A percentile compares a stretch with the other conserved stretches of the same genome.
phyloP scores from a whole-genome alignment of 1,140 invertebrate species.

The Neoseiulus cucumeris region DNA sequence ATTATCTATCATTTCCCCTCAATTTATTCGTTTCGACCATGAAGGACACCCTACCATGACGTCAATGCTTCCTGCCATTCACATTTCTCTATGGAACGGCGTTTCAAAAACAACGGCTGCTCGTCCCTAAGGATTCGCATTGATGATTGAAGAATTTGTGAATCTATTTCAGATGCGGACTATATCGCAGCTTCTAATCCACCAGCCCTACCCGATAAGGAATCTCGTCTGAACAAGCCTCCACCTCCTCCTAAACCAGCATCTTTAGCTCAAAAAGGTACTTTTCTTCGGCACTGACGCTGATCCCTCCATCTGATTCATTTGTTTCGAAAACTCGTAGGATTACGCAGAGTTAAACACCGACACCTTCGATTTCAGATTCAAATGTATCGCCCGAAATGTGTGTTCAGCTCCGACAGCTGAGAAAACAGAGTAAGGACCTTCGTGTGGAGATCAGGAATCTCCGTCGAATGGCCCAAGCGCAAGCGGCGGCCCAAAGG shows the following conservation, averaged over 20 bases:
- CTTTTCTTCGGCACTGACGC: background rate
- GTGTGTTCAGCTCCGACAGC: constrained; percentile 55
- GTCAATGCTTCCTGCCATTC: no score
- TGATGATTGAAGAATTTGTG: no score
- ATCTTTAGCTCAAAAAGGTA: constrained; percentile 43
- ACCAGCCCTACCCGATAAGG: background rate
- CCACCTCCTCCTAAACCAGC: constrained; percentile 63
- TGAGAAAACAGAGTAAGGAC: constrained; percentile 76
- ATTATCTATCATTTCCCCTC: no score
- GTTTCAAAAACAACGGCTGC: no score
- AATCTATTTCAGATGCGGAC: background rate
- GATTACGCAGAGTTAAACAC: background rate
- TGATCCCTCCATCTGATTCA: background rate
- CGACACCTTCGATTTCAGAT: background rate
- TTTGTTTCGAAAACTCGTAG: background rate
- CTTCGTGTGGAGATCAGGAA: constrained; percentile 66
- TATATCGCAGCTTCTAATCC: background rate
- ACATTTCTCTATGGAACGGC: no score
- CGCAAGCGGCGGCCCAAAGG: constrained; percentile 67
- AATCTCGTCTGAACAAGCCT: constrained; percentile 36
- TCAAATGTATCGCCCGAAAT: constrained; percentile 51
- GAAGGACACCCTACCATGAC: no score
- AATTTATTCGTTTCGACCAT: no score
- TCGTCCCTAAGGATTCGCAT: no score
- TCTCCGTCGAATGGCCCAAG: constrained; percentile 63